Evolutionary conservation across 30 jellyfish, hydroid and myxozoan species (phyloP), one percentile per base, ranked within the genome.

Genomic region (Chironex yamaguchii): DNA sequence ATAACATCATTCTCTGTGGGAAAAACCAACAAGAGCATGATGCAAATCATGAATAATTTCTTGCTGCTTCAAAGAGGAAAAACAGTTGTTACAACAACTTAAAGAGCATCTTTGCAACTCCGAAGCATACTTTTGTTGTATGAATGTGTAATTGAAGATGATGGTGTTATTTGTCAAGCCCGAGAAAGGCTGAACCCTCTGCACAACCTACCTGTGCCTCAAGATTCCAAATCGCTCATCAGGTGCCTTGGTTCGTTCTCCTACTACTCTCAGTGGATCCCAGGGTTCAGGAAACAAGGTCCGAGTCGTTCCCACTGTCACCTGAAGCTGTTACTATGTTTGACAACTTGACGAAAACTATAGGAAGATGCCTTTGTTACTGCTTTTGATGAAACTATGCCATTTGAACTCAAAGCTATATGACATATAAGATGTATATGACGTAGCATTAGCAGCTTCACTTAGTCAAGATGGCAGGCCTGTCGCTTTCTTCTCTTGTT

Each of bases 251-350:
- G 67, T 3, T 50, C 49, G 34, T 67, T 71, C 35, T 83, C 90
- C 1, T 69, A 82, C 71, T 76, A 76, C 33, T 76, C 87, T 11
- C 82, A 68, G 49, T 82, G 92, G 92, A 49, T 82, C 17, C 77
- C 92, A 29, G 26, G 52, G 13, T 82, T 82, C 86, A 66, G 66
- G 2, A 28, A 67, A 54, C 83, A 3, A 79, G 87, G 24, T 35
- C 26, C 0, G 63, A 54, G 71, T 29, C 34, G 0, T 79, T 87
- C 34, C 70, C 96, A 21, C 52, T 75, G 86, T 27, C 79, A 63
- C 22, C 77, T 63, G 51, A 14, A 24, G 58, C 58, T 4, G 58
- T 4, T 2, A 4, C 54, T 4, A 0, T 62, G 0, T 42, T 75
- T 75, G 88, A 42, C 4, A 63, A 42, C 28, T 27, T 75, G 12